These are phyloP conservation scores for Ispidina lecontei DNA, from an alignment of 2,797 vertebrate species.

Conservation along the genomic window DNA sequence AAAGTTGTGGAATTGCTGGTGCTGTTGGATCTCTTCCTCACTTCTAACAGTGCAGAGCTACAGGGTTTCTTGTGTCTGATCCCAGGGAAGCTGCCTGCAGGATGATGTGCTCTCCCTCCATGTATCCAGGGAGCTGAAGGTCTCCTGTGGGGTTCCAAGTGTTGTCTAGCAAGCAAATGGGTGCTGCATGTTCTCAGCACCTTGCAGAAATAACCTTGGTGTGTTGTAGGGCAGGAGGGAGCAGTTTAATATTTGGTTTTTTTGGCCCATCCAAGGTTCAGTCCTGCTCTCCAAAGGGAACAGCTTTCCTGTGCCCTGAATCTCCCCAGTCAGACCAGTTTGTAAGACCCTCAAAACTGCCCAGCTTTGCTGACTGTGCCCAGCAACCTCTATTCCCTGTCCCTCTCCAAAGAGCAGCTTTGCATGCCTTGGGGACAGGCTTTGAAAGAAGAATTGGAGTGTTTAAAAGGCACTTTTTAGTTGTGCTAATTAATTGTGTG, in stretches of 20 bases:
- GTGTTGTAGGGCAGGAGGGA: neutral
- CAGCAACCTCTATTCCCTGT: neutral
- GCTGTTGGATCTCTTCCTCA: neutral
- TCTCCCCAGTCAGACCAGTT: neutral
- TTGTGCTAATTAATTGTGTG: neutral
- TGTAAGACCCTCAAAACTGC: neutral
- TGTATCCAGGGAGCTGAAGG: neutral
- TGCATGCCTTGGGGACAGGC: neutral
- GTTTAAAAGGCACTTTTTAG: neutral
- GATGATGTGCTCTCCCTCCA: rapidly evolving
- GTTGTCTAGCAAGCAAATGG: neutral
- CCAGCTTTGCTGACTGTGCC: neutral
- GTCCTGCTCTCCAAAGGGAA: neutral
- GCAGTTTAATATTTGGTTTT: neutral
- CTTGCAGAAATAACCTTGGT: neutral
- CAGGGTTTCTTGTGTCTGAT: neutral
- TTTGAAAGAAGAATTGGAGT: neutral
- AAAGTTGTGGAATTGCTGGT: neutral
- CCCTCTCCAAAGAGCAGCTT: neutral
- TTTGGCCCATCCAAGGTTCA: neutral
- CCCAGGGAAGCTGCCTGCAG: neutral
- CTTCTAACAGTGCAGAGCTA: neutral
- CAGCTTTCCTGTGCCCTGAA: neutral
- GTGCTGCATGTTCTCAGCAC: neutral
- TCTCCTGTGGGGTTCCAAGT: neutral